Conservation (phyloP, 1,140 invertebrate genomes). For the Nixonia krombeini region DNA sequence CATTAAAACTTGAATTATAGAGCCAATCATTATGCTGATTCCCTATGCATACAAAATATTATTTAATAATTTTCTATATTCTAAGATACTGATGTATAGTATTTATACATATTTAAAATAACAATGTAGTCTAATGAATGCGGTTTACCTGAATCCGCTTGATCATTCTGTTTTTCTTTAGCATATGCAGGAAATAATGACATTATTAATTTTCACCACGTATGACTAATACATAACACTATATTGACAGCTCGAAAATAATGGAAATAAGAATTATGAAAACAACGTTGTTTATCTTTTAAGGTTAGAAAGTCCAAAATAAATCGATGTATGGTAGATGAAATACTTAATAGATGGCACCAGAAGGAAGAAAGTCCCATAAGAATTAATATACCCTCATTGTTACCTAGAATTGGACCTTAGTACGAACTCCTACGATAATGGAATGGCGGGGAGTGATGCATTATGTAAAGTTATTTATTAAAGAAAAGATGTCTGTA, state of each 20-base stretch:
- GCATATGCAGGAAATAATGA: not conserved
- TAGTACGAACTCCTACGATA: too few species aligned
- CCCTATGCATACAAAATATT: not conserved
- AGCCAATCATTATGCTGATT: constrained; percentile 46
- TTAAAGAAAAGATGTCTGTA: too few species aligned
- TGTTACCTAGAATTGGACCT: too few species aligned
- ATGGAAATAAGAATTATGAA: not conserved
- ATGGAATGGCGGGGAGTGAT: too few species aligned
- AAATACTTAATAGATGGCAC: too few species aligned
- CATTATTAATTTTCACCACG: not conserved
- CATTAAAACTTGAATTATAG: constrained; percentile 56
- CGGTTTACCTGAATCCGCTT: constrained; percentile 6
- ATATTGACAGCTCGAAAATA: not conserved
- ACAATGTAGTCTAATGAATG: too few species aligned
- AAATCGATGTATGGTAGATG: too few species aligned
- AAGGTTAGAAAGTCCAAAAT: too few species aligned
- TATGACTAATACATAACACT: not conserved
- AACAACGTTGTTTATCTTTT: too few species aligned
- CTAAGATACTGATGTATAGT: constrained; percentile 1
- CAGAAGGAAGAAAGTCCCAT: too few species aligned
- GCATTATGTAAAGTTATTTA: too few species aligned
- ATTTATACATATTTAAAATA: not conserved
- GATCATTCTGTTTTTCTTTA: not conserved
- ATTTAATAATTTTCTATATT: not conserved
- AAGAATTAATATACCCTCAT: too few species aligned